A percentile compares a stretch with the other conserved stretches of the same genome.
Conservation (phyloP, 1,140 invertebrate genomes). For the Amyelois transitella region DNA sequence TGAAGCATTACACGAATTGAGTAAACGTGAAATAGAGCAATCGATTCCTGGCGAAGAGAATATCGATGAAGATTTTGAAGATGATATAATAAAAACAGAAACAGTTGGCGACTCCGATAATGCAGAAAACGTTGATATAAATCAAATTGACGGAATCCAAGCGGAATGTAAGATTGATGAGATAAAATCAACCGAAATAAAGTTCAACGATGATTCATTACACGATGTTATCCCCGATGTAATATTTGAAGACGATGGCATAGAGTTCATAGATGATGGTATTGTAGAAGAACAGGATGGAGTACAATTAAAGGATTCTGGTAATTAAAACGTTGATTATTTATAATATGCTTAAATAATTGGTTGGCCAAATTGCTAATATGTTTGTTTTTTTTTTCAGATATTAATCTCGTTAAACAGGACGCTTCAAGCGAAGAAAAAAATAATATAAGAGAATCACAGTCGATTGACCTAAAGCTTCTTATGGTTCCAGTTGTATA, state of each 20-base stretch:
- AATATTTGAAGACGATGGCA: slow-evolving; percentile 35
- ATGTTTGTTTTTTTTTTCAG: slow-evolving; percentile 12
- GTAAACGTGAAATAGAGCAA: neutral
- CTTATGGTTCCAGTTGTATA: slow-evolving; percentile 44
- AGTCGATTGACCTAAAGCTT: slow-evolving; percentile 53
- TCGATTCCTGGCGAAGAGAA: neutral
- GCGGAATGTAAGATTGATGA: neutral
- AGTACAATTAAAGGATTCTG: too few relatives aligned
- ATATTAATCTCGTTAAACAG: neutral
- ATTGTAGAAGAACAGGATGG: slow-evolving; percentile 18
- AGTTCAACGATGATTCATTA: neutral
- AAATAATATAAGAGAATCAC: slow-evolving; percentile 4
- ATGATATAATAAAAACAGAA: slow-evolving; percentile 6
- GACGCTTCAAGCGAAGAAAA: neutral
- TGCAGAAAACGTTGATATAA: neutral
- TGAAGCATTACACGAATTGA: neutral
- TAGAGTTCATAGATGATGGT: slow-evolving; percentile 47
- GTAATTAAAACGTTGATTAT: too few relatives aligned
- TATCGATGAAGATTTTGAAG: slow-evolving; percentile 4
- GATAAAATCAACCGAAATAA: neutral
- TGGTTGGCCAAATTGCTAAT: too few relatives aligned
- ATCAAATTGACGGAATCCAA: neutral
- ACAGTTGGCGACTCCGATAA: neutral
- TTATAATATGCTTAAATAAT: too few relatives aligned
- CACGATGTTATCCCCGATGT: slow-evolving; percentile 13